phyloP scores from a whole-genome alignment of 1,140 invertebrate genomes.

The Portunus trituberculatus region DNA sequence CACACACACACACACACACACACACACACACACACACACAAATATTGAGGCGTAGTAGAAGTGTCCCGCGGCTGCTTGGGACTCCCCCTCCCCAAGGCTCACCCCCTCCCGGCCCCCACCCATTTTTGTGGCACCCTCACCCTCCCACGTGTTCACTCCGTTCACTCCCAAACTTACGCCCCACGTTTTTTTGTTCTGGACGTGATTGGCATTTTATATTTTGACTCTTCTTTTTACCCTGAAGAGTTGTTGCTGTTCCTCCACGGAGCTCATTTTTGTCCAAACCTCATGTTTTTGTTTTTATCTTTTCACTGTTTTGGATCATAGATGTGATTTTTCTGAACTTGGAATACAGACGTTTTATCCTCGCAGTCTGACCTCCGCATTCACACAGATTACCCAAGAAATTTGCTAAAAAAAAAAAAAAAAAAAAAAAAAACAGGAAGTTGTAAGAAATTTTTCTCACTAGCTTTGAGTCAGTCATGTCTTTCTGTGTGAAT shows the following conservation, averaged over 20 bases:
- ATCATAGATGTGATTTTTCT: constrained; percentile 48
- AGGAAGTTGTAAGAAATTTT: not conserved
- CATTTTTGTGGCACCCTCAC: constrained; percentile 20
- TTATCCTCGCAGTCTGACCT: constrained; percentile 63
- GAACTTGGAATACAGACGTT: constrained; percentile 74
- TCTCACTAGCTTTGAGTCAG: not conserved
- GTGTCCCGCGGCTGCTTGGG: not conserved
- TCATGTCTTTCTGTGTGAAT: constrained; percentile 62
- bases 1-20: constrained; percentile 52
- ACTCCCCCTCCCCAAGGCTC: not conserved
- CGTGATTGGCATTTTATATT: not conserved
- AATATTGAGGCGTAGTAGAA: not conserved
- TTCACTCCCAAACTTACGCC: not conserved
- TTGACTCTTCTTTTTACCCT: constrained; percentile 2
- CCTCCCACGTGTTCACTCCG: not conserved
- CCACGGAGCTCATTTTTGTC: not conserved
- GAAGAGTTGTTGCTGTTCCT: constrained; percentile 35
- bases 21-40: not conserved
- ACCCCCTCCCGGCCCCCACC: not conserved
- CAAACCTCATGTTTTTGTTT: not conserved
- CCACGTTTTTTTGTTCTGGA: not conserved
- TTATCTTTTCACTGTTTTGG: constrained; percentile 27
- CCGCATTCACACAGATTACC: constrained; percentile 63
- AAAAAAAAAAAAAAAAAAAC: not conserved
- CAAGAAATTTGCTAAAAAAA: constrained; percentile 54